Conservation (phyloP, 1,140 invertebrate genomes). For the Hylaeus anthracinus region DNA sequence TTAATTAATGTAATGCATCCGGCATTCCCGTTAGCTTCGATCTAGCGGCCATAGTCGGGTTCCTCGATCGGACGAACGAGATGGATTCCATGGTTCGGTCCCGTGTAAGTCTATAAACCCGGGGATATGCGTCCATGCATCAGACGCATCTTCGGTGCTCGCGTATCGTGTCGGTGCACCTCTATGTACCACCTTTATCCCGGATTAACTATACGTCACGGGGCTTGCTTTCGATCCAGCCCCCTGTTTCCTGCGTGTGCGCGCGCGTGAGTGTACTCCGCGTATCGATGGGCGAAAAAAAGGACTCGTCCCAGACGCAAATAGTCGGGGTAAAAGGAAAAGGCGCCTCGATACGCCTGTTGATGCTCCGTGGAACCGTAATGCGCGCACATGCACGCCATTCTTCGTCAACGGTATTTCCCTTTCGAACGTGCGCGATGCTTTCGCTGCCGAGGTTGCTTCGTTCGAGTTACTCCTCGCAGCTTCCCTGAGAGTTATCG, state of each 20-base stretch:
- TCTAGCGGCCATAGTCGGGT: neutral
- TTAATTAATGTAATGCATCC: constrained; percentile 35
- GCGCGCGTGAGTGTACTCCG: neutral
- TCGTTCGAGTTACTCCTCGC: neutral
- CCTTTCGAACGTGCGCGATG: neutral
- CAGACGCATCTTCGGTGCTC: constrained; percentile 35
- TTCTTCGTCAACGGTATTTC: neutral
- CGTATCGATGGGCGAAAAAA: constrained; percentile 17
- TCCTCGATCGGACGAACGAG: constrained; percentile 14
- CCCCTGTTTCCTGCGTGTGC: too few species aligned
- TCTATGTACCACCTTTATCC: constrained; percentile 52
- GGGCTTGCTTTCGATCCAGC: constrained; percentile 35
- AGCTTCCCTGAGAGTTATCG: neutral
- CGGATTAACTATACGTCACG: constrained; percentile 49
- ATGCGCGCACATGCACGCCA: neutral
- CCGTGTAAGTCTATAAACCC: constrained; percentile 43
- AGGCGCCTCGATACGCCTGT: constrained; percentile 18
- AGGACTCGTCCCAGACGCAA: constrained; percentile 4
- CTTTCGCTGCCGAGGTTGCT: neutral
- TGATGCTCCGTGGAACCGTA: neutral
- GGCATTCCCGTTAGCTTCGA: neutral
- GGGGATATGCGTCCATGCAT: constrained; percentile 24
- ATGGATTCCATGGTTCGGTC: constrained; percentile 1
- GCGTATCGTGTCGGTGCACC: constrained; percentile 32
- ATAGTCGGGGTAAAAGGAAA: constrained; percentile 14